A percentile compares a stretch with the other conserved stretches of the same genome.
Evolutionary conservation across 2,797 vertebrate genomes (phyloP).

Genomic region (Cercopithecus petaurista): DNA sequence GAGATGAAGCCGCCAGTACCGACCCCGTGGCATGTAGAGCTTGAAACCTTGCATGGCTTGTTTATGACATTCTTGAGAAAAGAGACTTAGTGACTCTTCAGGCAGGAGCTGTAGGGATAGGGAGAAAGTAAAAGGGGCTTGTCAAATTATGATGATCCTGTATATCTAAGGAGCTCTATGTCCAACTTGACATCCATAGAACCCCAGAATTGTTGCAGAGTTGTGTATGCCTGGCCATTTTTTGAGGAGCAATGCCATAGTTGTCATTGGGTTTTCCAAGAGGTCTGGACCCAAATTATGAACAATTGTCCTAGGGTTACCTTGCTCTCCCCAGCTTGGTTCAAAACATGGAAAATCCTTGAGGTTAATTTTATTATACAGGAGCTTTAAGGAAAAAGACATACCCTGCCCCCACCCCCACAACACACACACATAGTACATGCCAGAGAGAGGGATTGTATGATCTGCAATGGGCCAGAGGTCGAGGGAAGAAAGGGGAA

Average conservation of each 20-base stretch:
- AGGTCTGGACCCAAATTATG: background rate
- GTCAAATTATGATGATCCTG: constrained; percentile 9
- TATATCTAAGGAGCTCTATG: background rate
- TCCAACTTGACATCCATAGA: constrained; percentile 18
- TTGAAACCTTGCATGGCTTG: constrained; percentile 90
- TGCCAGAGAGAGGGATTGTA: background rate
- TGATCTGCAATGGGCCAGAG: background rate
- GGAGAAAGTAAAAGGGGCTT: background rate
- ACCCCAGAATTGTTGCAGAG: background rate
- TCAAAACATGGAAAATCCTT: background rate
- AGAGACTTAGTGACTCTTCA: constrained; percentile 83
- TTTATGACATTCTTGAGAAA: constrained; percentile 89
- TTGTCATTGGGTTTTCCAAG: constrained; percentile 39
- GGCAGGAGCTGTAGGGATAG: constrained; percentile 85
- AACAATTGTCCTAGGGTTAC: background rate
- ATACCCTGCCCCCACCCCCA: too few species aligned
- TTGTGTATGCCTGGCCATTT: background rate
- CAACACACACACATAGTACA: background rate
- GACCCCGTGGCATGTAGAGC: constrained; percentile 91
- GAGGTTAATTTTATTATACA: constrained; percentile 8
- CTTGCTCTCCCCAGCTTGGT: background rate
- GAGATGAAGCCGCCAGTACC: constrained; percentile 87
- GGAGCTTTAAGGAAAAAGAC: background rate
- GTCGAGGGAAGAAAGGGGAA: background rate
- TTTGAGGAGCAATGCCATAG: background rate